Conservation (phyloP, 1,140 invertebrate genomes). For the Magallana angulata region DNA sequence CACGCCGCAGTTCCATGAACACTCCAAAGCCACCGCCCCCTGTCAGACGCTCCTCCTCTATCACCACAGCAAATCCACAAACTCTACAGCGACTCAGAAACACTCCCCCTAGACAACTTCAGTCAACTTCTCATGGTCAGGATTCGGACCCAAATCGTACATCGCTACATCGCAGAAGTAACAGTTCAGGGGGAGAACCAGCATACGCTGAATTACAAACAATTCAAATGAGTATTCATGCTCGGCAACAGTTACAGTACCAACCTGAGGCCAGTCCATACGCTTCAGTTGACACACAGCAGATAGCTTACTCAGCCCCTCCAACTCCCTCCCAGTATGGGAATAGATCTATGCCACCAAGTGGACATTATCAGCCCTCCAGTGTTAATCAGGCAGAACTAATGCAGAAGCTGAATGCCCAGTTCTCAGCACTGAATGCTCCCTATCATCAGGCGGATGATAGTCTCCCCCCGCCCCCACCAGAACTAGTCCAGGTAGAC, state of each 20-base stretch:
- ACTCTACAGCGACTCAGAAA: constrained; percentile 57
- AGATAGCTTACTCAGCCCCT: constrained; percentile 44
- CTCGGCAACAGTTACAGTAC: constrained; percentile 47
- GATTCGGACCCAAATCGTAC: not conserved
- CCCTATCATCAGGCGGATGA: constrained; percentile 24
- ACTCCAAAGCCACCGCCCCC: constrained; percentile 89
- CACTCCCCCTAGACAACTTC: constrained; percentile 64
- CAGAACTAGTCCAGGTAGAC: constrained; percentile 45
- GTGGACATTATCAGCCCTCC: constrained; percentile 52
- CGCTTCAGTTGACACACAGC: constrained; percentile 41
- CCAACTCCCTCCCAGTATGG: constrained; percentile 58
- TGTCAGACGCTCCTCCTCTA: constrained; percentile 90
- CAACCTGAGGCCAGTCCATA: constrained; percentile 44
- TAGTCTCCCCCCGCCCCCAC: constrained; percentile 40
- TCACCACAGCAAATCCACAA: constrained; percentile 81
- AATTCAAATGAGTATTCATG: constrained; percentile 69
- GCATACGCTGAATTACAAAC: constrained; percentile 69
- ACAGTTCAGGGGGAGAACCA: constrained; percentile 53
- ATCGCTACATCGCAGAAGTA: constrained; percentile 44
- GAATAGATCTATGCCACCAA: constrained; percentile 35
- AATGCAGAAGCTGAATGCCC: constrained; percentile 88
- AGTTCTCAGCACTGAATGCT: constrained; percentile 81
- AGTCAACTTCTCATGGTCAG: constrained; percentile 25
- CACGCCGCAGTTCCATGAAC: constrained; percentile 84
- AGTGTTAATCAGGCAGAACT: constrained; percentile 78